phyloP scores from a whole-genome alignment of 2,113 vertebrate species.

The Pseudorasbora parva region DNA sequence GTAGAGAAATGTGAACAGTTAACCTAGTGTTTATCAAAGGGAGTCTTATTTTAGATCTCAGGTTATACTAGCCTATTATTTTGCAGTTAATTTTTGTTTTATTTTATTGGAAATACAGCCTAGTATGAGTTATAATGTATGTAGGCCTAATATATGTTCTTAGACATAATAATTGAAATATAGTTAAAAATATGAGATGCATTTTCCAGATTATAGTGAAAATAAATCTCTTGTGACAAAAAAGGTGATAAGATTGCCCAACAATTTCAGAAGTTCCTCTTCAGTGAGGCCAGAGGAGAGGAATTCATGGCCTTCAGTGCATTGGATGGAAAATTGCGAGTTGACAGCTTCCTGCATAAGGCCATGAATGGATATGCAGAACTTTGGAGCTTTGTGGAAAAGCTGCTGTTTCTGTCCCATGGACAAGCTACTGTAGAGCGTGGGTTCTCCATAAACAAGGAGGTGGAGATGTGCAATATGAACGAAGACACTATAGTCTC shows the following conservation, averaged over 20 bases:
- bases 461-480: constrained; percentile 49
- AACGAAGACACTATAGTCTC: constrained; percentile 41
- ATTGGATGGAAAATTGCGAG: constrained; percentile 41
- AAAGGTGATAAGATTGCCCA: constrained; percentile 43
- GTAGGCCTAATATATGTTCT: constrained; percentile 34
- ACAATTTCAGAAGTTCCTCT: constrained; percentile 50
- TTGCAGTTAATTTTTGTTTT: not conserved
- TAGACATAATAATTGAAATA: constrained; percentile 38
- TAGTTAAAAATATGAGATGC: constrained; percentile 35
- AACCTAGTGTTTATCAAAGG: constrained; percentile 9
- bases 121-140: constrained; percentile 27
- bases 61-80: constrained; percentile 32
- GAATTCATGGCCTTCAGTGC: constrained; percentile 44
- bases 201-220: not conserved
- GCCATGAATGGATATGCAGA: constrained; percentile 36
- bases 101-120: constrained; percentile 16
- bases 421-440: constrained; percentile 44
- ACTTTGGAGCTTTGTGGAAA: constrained; percentile 47
- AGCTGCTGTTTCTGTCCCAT: constrained; percentile 49
- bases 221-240: constrained; percentile 15
- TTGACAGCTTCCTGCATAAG: constrained; percentile 51
- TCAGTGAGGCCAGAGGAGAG: constrained; percentile 50
- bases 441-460: constrained; percentile 49
- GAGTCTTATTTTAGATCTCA: not conserved
- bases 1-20: constrained; percentile 6